These are phyloP conservation scores for Karalla daura DNA, from an alignment of 2,797 vertebrate genomes.

Conservation along the genomic window DNA sequence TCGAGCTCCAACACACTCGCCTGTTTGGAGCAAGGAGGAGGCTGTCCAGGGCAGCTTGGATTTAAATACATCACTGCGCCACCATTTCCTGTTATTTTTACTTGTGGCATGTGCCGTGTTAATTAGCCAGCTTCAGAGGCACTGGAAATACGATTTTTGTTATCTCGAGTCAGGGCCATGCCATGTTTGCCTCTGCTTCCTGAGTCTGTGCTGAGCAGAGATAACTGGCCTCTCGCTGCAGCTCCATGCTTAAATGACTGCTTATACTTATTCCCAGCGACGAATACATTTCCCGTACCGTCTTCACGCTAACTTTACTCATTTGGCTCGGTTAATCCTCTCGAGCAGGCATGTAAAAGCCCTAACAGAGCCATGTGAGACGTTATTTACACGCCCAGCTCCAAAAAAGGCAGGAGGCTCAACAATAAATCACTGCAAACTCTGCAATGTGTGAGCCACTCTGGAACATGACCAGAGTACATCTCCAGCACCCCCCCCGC, in stretches of 20 bases:
- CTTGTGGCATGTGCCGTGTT: too few relatives aligned
- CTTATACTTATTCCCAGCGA: neutral
- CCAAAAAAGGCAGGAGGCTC: constrained; percentile 27
- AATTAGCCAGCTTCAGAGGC: too few relatives aligned
- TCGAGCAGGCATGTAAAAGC: constrained; percentile 6
- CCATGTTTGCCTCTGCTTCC: neutral
- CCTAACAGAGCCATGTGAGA: neutral
- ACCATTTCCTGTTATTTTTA: neutral
- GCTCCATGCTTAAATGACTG: neutral
- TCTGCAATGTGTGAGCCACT: constrained; percentile 28
- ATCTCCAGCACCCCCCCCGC: constrained; percentile 57
- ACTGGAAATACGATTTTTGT: too few relatives aligned
- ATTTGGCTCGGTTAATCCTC: constrained; percentile 9
- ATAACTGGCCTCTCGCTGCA: neutral
- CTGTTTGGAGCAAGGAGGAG: too few relatives aligned
- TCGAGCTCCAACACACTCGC: too few relatives aligned
- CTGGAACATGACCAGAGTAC: constrained; percentile 47
- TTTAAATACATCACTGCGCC: neutral
- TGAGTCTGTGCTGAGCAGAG: constrained; percentile 3
- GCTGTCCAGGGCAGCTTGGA: too few relatives aligned
- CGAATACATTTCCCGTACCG: neutral
- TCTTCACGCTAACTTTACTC: neutral
- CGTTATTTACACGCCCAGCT: constrained; percentile 30
- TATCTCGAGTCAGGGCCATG: neutral
- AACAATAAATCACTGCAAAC: constrained; percentile 40